A percentile compares a stretch with the other conserved stretches of the same genome.
Evolutionary conservation across 2,888 invertebrate species (phyloP).

Genomic region (Conistra vaccinii): DNA sequence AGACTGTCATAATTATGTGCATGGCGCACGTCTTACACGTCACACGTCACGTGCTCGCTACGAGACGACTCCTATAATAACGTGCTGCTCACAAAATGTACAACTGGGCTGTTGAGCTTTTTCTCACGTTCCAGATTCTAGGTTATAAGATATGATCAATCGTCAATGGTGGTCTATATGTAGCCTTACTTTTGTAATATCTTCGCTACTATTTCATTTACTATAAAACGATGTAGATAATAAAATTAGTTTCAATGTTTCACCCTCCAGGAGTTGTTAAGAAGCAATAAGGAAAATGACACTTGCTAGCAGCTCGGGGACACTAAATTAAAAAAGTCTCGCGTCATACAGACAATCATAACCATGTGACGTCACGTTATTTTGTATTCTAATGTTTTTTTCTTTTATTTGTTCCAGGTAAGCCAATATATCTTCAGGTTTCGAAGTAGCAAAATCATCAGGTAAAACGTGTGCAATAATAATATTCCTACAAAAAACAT

Average conservation of each 20-base stretch:
- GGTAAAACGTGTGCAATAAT: slow-evolving; percentile 1
- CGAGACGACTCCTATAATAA: not conserved
- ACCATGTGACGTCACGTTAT: not conserved
- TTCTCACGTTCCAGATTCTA: slow-evolving; percentile 5
- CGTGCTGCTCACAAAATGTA: not conserved
- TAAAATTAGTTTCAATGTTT: not conserved
- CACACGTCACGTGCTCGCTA: not conserved
- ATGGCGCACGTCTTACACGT: slow-evolving; percentile 1
- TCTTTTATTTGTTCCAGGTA: slow-evolving; percentile 50
- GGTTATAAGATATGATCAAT: not conserved
- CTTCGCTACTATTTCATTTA: not conserved
- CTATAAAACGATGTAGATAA: not conserved
- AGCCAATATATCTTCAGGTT: slow-evolving; percentile 9
- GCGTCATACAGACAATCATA: not conserved
- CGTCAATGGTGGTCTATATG: not conserved
- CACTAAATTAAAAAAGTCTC: slow-evolving; percentile 18
- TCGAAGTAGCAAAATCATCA: not conserved
- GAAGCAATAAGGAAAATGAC: slow-evolving; percentile 21
- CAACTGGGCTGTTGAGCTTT: not conserved
- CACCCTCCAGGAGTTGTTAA: slow-evolving; percentile 1
- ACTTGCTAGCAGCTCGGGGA: not conserved
- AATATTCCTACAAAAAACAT: not conserved
- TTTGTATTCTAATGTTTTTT: not conserved
- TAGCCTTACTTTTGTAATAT: not conserved
- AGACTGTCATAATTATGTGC: not conserved